phyloP scores from a whole-genome alignment of 1,140 invertebrate genomes.

The Orchestia grillus region DNA sequence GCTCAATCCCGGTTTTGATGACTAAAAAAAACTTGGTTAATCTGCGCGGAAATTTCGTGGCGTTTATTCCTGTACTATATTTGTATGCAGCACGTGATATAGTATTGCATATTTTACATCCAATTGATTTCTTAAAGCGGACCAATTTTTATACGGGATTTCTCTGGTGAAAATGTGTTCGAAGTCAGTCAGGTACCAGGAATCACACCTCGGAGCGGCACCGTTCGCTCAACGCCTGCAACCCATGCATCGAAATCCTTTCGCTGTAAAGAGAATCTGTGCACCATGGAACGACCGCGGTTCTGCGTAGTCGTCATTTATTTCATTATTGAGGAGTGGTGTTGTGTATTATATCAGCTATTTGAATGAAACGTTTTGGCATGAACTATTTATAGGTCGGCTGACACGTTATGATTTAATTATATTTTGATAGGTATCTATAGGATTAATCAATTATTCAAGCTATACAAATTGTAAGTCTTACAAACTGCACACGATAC shows the following conservation, averaged over 20 bases:
- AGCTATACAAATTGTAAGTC: not conserved
- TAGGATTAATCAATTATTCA: not conserved
- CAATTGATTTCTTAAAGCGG: too few species aligned
- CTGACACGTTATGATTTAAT: not conserved
- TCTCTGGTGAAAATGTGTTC: not conserved
- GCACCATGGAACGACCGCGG: not conserved
- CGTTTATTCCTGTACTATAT: too few species aligned
- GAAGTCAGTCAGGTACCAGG: not conserved
- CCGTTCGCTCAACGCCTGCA: not conserved
- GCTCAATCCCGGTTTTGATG: too few species aligned
- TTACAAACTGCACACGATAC: not conserved
- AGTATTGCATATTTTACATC: too few species aligned
- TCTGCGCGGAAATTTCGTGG: too few species aligned
- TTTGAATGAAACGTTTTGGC: not conserved
- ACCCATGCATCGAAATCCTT: not conserved
- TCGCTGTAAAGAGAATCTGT: not conserved
- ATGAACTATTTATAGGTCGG: not conserved
- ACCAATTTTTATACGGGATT: too few species aligned
- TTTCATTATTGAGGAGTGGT: not conserved
- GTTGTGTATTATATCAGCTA: not conserved
- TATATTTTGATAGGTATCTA: not conserved
- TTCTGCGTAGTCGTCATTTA: not conserved
- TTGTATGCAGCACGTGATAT: too few species aligned
- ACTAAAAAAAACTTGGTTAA: too few species aligned
- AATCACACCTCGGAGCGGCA: not conserved